These are phyloP conservation scores for Chironomus tentans DNA, from an alignment of 2,888 invertebrate species.

Conservation along the genomic window DNA sequence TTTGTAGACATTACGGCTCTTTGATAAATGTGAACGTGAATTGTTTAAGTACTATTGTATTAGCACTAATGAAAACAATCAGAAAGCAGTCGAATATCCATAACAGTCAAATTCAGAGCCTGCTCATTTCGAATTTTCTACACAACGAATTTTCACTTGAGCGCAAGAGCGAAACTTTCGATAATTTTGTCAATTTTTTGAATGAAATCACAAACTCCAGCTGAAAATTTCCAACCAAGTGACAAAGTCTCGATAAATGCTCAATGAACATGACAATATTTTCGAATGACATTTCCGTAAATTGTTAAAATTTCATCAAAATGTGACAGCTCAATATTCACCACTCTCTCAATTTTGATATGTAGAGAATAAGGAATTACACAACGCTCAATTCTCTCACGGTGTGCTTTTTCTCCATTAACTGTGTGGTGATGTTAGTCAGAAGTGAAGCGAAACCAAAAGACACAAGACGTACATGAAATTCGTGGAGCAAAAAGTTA, in stretches of 20 bases:
- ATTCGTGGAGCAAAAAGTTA: background rate
- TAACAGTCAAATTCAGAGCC: too few species aligned
- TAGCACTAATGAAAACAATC: too few species aligned
- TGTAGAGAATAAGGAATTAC: background rate
- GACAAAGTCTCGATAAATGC: background rate
- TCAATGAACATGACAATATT: background rate
- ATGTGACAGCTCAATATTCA: background rate
- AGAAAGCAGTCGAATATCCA: too few species aligned
- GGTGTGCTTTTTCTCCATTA: background rate
- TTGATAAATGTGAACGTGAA: too few species aligned
- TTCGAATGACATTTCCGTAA: background rate
- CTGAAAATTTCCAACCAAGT: background rate
- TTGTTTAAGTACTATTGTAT: too few species aligned
- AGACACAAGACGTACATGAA: constrained; percentile 10
- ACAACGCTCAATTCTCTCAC: background rate
- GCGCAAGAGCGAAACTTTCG: background rate
- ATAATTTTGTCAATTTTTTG: background rate
- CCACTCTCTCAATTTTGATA: background rate
- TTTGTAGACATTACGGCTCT: too few species aligned
- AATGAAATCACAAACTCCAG: background rate
- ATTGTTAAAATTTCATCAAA: background rate
- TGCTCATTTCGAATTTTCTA: background rate
- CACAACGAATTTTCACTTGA: background rate
- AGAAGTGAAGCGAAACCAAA: constrained; percentile 13
- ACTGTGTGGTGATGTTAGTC: background rate